Base-by-base conservation (phyloP, 2,113 vertebrate genomes). In the Dunckerocampus dactyliophorus region DNA sequence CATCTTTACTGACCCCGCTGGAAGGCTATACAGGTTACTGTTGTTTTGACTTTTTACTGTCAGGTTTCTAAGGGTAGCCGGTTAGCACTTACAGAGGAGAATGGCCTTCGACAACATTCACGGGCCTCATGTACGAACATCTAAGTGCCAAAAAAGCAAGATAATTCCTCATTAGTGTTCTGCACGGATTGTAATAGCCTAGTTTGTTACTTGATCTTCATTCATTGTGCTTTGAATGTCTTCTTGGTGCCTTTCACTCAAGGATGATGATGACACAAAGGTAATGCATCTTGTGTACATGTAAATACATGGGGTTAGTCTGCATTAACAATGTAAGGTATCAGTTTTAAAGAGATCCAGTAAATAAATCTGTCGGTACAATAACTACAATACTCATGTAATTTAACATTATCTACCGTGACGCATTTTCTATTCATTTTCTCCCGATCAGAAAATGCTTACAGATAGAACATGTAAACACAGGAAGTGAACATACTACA, bases 41-140 rank as follows among this genome's bases (percentile, higher is more conserved):
- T 42, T 19, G 31, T 8, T 20, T 42, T 43, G 34, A 56, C 54
- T 56, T 55, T 55, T 56, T 42, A 1, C 20, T 17, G 4, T n/a
- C 13, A 42, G 39, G 20, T 42, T 1, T 19, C 17, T n/a, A 11
- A 42, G 19, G 14, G 34, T 16, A 20, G 54, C 19, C 20, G 19
- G 19, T 15, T 8, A 53, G 19, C 37, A 7, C 19, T 13, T 42
- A 6, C 1, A 21, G 47, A 49, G 3, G 16, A 43, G 11, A 71
- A 31, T 24, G 20, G 45, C 39, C 48, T 68, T 47, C 21, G 49
- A 6, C 55, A 47, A 52, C 48, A 59, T 20, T 24, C 37, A 1
- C 28, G 16, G 71, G 74, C 74, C 71, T 50, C 6, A 1, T 61
- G 1, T 48, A 62, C 42, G 8, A 31, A 51, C 50, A 73, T 3